Evolutionary conservation across 2,797 vertebrate species (phyloP).

Genomic region (Mus spretus): DNA sequence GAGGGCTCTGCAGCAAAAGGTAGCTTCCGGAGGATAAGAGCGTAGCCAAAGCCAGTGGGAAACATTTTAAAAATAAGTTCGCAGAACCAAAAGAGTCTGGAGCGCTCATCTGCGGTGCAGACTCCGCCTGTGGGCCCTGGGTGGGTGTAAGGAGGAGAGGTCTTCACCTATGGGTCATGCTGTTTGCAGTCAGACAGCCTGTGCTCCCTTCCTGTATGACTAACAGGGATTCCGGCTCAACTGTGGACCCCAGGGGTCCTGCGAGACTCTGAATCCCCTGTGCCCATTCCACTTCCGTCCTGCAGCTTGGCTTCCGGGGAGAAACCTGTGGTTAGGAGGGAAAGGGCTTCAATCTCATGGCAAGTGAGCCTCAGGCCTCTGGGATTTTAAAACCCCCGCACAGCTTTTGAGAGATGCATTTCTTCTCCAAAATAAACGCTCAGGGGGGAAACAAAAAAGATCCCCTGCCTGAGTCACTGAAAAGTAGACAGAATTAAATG

Average conservation of each 20-base stretch:
- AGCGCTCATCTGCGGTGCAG: neutral
- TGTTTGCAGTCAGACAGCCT: neutral
- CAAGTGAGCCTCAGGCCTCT: neutral
- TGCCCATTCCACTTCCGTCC: neutral
- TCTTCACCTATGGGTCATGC: neutral
- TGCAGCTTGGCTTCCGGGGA: neutral
- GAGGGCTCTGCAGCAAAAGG: neutral
- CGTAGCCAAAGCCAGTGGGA: neutral
- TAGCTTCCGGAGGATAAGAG: neutral
- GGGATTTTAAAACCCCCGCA: neutral
- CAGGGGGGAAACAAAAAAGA: neutral
- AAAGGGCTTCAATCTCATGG: neutral
- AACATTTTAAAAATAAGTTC: neutral
- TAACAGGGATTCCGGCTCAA: neutral
- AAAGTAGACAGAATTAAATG: slow-evolving; percentile 24
- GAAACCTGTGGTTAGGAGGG: neutral
- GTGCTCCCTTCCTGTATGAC: neutral
- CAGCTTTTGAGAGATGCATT: neutral
- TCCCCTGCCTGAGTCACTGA: neutral
- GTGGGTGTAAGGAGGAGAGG: neutral
- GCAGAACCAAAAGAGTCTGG: neutral
- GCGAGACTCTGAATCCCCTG: neutral
- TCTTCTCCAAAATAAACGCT: slow-evolving; percentile 65
- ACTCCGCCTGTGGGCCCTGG: neutral
- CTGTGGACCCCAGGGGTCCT: no score